These are phyloP conservation scores for Pantherophis guttatus DNA, from an alignment of 2,113 vertebrate genomes.

Conservation along the genomic window DNA sequence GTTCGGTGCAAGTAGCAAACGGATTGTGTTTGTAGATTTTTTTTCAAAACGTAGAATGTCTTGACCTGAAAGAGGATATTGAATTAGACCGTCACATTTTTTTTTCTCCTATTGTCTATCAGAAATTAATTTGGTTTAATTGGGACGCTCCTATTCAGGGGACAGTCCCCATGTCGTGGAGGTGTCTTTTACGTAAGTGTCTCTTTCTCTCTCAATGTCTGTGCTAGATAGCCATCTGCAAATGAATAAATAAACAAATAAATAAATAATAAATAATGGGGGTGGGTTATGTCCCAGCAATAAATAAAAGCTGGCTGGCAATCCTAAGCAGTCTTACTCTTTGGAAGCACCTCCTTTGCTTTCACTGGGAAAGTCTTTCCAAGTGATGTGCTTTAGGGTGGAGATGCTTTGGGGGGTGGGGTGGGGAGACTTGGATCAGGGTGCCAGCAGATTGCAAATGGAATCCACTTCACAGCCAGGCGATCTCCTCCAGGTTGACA, in stretches of 20 bases:
- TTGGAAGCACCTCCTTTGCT: not conserved
- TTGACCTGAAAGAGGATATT: not conserved
- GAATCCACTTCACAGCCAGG: not conserved
- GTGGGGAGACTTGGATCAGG: not conserved
- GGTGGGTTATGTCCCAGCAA: not conserved
- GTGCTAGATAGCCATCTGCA: not conserved
- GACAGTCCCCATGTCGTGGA: not conserved
- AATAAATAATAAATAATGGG: not conserved
- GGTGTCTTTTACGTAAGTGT: not conserved
- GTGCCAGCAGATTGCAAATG: not conserved
- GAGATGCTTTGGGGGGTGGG: not conserved
- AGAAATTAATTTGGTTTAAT: not conserved
- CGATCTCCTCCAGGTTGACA: not conserved
- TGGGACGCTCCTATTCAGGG: not conserved
- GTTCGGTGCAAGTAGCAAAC: not conserved
- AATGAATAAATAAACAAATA: not conserved
- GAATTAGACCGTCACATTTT: not conserved
- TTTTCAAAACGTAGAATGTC: not conserved
- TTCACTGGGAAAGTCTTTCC: not conserved
- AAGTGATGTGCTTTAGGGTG: not conserved
- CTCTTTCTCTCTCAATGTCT: too few species aligned
- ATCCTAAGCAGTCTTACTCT: not conserved
- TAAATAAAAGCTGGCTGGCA: not conserved
- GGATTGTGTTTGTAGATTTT: not conserved
- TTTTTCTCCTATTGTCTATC: not conserved